Percentiles rank a stretch among this genome's conserved stretches.
These are phyloP conservation scores for Oophaga pumilio DNA, from an alignment of 2,113 vertebrate species.

Conservation along the genomic window DNA sequence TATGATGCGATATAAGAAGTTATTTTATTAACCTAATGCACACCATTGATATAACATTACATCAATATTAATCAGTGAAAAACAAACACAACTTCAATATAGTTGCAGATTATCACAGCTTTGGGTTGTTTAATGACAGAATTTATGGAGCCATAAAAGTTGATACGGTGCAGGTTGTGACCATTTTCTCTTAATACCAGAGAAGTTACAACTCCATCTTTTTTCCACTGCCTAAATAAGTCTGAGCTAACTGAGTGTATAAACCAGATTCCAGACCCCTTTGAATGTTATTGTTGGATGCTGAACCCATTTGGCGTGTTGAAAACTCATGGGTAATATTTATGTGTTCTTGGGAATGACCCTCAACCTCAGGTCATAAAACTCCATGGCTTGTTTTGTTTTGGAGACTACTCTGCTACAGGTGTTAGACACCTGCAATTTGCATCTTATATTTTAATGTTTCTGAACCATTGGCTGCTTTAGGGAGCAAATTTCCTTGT, in stretches of 20 bases:
- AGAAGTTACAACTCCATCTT: constrained; percentile 38
- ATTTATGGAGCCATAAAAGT: constrained; percentile 49
- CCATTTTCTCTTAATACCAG: constrained; percentile 29
- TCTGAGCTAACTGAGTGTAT: constrained; percentile 36
- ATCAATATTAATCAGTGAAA: constrained; percentile 31
- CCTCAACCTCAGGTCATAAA: constrained; percentile 42
- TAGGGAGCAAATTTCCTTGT: neutral
- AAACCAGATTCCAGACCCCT: constrained; percentile 51
- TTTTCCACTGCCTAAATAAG: constrained; percentile 45
- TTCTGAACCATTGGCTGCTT: neutral
- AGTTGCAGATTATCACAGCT: constrained; percentile 46
- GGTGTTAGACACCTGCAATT: constrained; percentile 51
- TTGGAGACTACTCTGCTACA: constrained; percentile 33
- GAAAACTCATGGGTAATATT: constrained; percentile 47
- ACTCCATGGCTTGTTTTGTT: constrained; percentile 36
- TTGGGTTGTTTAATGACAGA: constrained; percentile 42
- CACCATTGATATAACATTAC: constrained; percentile 34
- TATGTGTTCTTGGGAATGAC: constrained; percentile 47
- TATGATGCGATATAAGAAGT: neutral
- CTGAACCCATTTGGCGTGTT: constrained; percentile 40
- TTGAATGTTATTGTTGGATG: constrained; percentile 54
- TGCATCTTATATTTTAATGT: constrained; percentile 17
- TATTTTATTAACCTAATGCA: constrained; percentile 33
- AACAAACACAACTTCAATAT: neutral
- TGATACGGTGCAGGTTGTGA: constrained; percentile 39